Evolutionary conservation across 2,113 vertebrate species (phyloP).

Genomic region (Ascaphus truei): DNA sequence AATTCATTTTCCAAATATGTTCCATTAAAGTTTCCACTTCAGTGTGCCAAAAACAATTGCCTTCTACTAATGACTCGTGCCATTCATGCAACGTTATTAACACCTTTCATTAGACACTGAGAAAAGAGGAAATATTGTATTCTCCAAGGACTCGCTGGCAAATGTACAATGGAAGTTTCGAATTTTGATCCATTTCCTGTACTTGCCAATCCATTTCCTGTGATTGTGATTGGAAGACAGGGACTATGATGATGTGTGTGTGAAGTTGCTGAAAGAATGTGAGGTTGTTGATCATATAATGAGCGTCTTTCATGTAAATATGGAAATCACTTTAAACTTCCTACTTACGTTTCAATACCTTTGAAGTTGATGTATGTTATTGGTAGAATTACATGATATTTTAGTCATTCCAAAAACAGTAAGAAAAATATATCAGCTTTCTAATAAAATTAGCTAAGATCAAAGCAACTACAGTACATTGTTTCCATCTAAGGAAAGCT

Average conservation of each 20-base stretch:
- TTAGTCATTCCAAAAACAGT: too few relatives aligned
- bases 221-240: slow-evolving; percentile 59
- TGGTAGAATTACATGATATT: too few relatives aligned
- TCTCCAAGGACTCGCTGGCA: slow-evolving; percentile 54
- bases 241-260: slow-evolving; percentile 40
- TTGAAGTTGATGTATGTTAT: too few relatives aligned
- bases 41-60: slow-evolving; percentile 47
- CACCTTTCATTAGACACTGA: slow-evolving; percentile 52
- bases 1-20: slow-evolving; percentile 24
- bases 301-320: neutral
- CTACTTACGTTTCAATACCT: neutral
- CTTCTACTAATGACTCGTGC: slow-evolving; percentile 49
- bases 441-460: too few relatives aligned
- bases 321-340: slow-evolving; percentile 11
- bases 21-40: slow-evolving; percentile 40
- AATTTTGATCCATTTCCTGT: slow-evolving; percentile 34
- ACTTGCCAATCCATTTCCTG: slow-evolving; percentile 53
- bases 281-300: slow-evolving; percentile 6
- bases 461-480: too few relatives aligned
- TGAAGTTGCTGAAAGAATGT: slow-evolving; percentile 24
- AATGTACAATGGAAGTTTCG: slow-evolving; percentile 42
- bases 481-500: too few relatives aligned
- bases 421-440: too few relatives aligned
- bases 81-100: slow-evolving; percentile 47
- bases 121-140: slow-evolving; percentile 59